Conservation (phyloP, 2,888 invertebrate genomes). For the Stenodera caucasica region DNA sequence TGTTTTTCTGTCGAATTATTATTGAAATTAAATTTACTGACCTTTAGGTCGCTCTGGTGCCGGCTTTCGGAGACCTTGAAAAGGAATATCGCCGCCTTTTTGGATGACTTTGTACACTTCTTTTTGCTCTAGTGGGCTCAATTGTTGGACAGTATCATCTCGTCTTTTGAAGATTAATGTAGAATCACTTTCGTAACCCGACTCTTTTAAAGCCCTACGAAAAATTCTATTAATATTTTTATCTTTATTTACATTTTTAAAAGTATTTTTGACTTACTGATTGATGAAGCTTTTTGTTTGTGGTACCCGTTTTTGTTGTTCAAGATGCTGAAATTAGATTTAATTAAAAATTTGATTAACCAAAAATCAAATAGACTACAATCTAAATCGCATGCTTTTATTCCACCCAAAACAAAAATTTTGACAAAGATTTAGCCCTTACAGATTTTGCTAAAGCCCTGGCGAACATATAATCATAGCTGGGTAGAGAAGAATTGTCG, state of each 20-base stretch:
- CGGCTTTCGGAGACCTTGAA: conserved; percentile 87
- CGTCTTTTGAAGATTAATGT: conserved; percentile 81
- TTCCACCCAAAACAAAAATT: no score
- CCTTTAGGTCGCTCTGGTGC: conserved; percentile 84
- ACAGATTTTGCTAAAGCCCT: conserved; percentile 71
- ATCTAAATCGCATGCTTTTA: no score
- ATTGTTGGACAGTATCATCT: conserved; percentile 65
- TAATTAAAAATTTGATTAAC: conserved; percentile 29
- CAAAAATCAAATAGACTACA: neutral
- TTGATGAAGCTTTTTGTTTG: conserved; percentile 78
- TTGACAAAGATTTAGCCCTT: conserved; percentile 54
- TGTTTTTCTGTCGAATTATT: no score
- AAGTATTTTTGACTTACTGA: conserved; percentile 62
- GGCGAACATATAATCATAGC: conserved; percentile 69
- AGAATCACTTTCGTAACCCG: conserved; percentile 90
- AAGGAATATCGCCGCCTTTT: conserved; percentile 92
- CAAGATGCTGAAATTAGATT: conserved; percentile 64
- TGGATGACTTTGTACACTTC: conserved; percentile 87
- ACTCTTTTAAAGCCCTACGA: conserved; percentile 81
- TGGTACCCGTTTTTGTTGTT: conserved; percentile 69
- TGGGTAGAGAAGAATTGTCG: conserved; percentile 71
- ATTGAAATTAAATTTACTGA: conserved; percentile 46
- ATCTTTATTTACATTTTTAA: neutral
- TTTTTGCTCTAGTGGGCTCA: conserved; percentile 82
- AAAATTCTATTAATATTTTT: conserved; percentile 12